These are phyloP conservation scores for Lasioglossum morio DNA, from an alignment of 2,888 invertebrate species.

Conservation along the genomic window DNA sequence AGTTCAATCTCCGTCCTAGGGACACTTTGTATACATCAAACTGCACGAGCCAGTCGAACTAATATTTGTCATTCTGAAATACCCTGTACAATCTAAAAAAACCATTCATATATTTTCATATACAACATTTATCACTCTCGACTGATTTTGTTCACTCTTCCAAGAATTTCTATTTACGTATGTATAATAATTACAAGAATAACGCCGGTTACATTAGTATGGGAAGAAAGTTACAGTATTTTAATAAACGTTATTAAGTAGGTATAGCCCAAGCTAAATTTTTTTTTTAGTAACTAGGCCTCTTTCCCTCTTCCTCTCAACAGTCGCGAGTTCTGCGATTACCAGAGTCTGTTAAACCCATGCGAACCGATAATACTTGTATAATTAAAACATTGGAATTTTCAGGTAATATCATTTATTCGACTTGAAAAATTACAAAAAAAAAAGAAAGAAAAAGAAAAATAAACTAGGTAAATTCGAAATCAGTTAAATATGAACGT, in stretches of 20 bases:
- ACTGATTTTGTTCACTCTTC: conserved; percentile 41
- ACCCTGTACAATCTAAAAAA: conserved; percentile 22
- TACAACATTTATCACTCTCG: conserved; percentile 39
- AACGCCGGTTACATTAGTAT: conserved; percentile 46
- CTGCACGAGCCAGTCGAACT: background rate
- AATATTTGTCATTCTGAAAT: conserved; percentile 7
- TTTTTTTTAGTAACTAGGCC: conserved; percentile 46
- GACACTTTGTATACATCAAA: background rate
- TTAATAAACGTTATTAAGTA: conserved; percentile 33
- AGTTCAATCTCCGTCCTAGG: background rate
- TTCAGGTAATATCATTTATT: conserved; percentile 20
- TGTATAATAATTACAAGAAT: conserved; percentile 58
- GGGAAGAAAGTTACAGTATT: conserved; percentile 43
- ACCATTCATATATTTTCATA: conserved; percentile 32
- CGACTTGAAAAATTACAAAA: conserved; percentile 5
- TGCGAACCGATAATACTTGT: background rate
- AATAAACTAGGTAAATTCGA: conserved; percentile 25
- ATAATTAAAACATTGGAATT: conserved; percentile 35
- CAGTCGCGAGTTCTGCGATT: conserved; percentile 64
- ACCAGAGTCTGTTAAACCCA: conserved; percentile 52
- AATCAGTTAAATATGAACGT: conserved; percentile 33
- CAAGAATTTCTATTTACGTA: conserved; percentile 44
- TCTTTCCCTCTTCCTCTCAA: conserved; percentile 40
- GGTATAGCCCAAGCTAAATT: conserved; percentile 33
- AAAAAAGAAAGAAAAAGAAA: background rate